Evolutionary conservation across 2,888 invertebrate species (phyloP).

Genomic region (Aleiodes leptofemur): DNA sequence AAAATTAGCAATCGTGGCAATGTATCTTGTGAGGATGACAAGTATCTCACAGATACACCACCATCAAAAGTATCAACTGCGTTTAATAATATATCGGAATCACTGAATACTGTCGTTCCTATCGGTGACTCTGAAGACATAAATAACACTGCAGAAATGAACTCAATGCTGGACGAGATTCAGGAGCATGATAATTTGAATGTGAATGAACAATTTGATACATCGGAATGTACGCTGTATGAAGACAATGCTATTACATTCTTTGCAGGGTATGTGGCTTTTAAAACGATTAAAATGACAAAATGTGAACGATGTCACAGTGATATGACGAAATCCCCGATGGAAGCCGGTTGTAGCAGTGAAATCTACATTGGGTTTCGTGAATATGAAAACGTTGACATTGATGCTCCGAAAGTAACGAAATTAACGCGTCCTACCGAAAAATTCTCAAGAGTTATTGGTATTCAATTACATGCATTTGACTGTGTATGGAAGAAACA

Average conservation of each 20-base stretch:
- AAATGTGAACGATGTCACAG: not conserved
- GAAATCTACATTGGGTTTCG: not conserved
- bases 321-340: not conserved
- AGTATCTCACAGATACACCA: not conserved
- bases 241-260: conserved; percentile 1
- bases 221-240: not conserved
- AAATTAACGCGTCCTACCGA: not conserved
- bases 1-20: not conserved
- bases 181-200: not conserved
- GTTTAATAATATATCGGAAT: too few relatives aligned
- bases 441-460: not conserved
- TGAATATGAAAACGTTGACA: conserved; percentile 4
- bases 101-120: too few relatives aligned
- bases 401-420: not conserved
- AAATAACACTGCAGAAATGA: not conserved
- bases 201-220: not conserved
- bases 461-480: not conserved
- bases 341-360: not conserved
- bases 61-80: too few relatives aligned
- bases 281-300: not conserved
- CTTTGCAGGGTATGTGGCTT: conserved; percentile 10
- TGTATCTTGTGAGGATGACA: not conserved
- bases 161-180: too few relatives aligned
- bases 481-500: not conserved
- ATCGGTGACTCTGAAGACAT: too few relatives aligned